Conservation (phyloP, 2,888 invertebrate genomes). For the Parnassius apollo region DNA sequence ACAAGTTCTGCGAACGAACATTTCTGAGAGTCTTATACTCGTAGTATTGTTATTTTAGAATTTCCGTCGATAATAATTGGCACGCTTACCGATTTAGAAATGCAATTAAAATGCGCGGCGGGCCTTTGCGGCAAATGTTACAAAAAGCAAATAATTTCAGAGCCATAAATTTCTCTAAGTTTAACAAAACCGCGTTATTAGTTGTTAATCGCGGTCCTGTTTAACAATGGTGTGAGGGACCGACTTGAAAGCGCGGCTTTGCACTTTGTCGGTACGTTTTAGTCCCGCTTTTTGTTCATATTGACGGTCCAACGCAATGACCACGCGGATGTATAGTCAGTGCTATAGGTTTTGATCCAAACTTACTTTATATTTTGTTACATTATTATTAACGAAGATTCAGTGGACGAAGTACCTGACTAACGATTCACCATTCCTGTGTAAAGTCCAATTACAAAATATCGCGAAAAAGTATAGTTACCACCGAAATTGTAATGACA, state of each 20-base stretch:
- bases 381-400: too few relatives aligned
- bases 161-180: conserved; percentile 19
- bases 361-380: too few relatives aligned
- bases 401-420: too few relatives aligned
- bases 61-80: background rate
- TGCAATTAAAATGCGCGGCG: conserved; percentile 1
- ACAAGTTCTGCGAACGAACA: too few relatives aligned
- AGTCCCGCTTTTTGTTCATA: conserved; percentile 54
- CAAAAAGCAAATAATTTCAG: conserved; percentile 8
- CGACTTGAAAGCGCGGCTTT: conserved; percentile 45
- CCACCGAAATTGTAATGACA: too few relatives aligned
- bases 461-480: too few relatives aligned
- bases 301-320: conserved; percentile 58
- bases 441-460: too few relatives aligned
- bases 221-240: conserved; percentile 45
- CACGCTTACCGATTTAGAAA: background rate
- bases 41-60: background rate
- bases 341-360: conserved; percentile 25
- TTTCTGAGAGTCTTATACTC: too few relatives aligned
- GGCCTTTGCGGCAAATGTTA: background rate
- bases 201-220: conserved; percentile 53
- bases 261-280: conserved; percentile 61
- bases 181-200: conserved; percentile 51
- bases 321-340: conserved; percentile 33
- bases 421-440: too few relatives aligned